Evolutionary conservation across 2,113 vertebrate species (phyloP), one percentile per base, ranked within the genome.

Genomic region (Struthio camelus): DNA sequence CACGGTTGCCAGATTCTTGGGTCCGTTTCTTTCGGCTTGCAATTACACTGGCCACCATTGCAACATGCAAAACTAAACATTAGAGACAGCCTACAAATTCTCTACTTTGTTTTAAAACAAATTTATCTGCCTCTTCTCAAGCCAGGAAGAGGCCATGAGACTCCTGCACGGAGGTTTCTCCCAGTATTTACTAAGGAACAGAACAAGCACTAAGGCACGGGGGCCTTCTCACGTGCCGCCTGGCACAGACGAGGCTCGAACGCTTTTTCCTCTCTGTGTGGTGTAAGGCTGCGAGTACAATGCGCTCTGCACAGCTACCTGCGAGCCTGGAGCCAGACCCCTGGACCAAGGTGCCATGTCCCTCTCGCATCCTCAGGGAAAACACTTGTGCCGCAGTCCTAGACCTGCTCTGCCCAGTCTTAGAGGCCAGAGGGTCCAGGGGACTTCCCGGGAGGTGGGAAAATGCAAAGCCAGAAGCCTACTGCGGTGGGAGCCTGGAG

Each of bases 21-120:
- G 23, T 4, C 1, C 1, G 36, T 50, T 34, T 28, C 5, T 2
- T 36, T 24, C 53, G 17, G 65, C 34, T 0, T 7, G 79, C 58
- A 38, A 4, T 1, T 19, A 18, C 56, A 25, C 25, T 3, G 2
- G 17, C 50, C 53, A 13, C 80, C 64, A 24, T 22, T 2, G 2
- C 56, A 12, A 10, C 0, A 2, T 24, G 36, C 42, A 3, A 1
- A 51, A 16, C 12, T 0, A 0, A 44, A 34, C 6, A 10, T 44
- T 7, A 8, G 14, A 66, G 58, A 28, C 2, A 1, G 5, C 7
- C 44, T 53, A 44, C 44, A 54, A 16, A 25, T 30, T 18, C 59
- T 67, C 1, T 1, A 11, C 71, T 89, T 53, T 70, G 54, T 25
- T 42, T 40, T 38, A 28, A 40, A 13, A 71, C 64, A 32, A 32